Percentiles rank a stretch among this genome's conserved stretches.
phyloP scores from a whole-genome alignment of 2,888 invertebrate species.

The Tetranychus truncatus region DNA sequence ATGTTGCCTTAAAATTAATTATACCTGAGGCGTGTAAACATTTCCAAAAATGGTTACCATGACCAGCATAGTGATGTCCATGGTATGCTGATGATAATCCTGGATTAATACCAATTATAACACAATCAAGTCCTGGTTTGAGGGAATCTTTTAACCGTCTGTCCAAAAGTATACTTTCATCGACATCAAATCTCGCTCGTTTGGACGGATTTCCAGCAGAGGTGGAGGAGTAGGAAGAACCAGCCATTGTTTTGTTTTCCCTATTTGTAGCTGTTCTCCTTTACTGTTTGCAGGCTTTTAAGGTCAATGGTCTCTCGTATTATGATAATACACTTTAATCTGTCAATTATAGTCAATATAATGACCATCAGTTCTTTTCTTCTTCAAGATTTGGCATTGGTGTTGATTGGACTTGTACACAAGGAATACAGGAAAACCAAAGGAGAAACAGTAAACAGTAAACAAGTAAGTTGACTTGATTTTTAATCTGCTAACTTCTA shows the following conservation, averaged over 20 bases:
- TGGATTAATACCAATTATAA: conserved; percentile 97
- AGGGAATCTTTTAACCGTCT: conserved; percentile 49
- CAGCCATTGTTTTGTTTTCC: neutral
- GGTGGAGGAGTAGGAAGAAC: neutral
- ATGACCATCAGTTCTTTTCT: neutral
- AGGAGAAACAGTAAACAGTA: too few relatives aligned
- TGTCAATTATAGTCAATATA: neutral
- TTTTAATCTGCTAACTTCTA: too few relatives aligned
- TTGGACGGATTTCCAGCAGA: conserved; percentile 44
- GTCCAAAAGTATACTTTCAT: conserved; percentile 59
- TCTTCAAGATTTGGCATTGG: too few relatives aligned
- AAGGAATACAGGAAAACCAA: too few relatives aligned
- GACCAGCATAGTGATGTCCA: conserved; percentile 95
- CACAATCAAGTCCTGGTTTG: conserved; percentile 79
- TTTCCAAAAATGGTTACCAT: conserved; percentile 98
- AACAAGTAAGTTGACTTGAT: too few relatives aligned
- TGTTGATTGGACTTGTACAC: too few relatives aligned
- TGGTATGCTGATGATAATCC: conserved; percentile 91
- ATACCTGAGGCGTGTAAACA: conserved; percentile 82
- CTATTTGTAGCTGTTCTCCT: conserved; percentile 44
- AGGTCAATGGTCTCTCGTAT: neutral
- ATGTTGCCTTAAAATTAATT: conserved; percentile 83
- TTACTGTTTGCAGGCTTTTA: conserved; percentile 48
- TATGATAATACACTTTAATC: conserved; percentile 25
- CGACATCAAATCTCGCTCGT: conserved; percentile 46